phyloP scores from a whole-genome alignment of 53 echinoderm and acorn worm species.

The Mesocentrotus franciscanus region DNA sequence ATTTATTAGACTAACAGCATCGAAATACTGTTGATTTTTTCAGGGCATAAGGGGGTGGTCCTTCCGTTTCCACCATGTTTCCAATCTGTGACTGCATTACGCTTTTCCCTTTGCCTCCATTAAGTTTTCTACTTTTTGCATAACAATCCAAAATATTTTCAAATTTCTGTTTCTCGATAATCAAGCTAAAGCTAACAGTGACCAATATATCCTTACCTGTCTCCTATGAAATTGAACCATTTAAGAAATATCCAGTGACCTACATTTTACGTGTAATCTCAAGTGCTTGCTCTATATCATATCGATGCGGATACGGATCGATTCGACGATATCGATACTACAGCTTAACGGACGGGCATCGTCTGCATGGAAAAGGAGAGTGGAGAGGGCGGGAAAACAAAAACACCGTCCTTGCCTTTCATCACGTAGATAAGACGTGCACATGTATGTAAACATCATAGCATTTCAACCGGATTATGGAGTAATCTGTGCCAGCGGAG shows the following conservation, averaged over 20 bases:
- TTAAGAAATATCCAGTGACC: background rate
- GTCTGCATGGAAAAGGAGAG: background rate
- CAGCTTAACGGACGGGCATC: background rate
- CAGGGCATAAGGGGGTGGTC: too few species aligned
- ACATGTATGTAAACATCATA: slow-evolving; percentile 47
- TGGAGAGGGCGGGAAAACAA: background rate
- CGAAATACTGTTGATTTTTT: too few species aligned
- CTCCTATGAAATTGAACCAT: background rate
- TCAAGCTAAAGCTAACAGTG: background rate
- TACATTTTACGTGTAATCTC: background rate
- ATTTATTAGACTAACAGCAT: too few species aligned
- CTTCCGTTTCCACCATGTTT: too few species aligned
- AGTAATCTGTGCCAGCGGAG: slow-evolving; percentile 18
- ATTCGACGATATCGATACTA: slow-evolving; percentile 5
- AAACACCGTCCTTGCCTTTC: slow-evolving; percentile 1
- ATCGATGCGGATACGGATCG: background rate
- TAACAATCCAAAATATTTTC: background rate
- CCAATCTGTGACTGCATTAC: too few species aligned
- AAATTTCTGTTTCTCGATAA: background rate
- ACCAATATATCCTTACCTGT: background rate
- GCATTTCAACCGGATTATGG: slow-evolving; percentile 34
- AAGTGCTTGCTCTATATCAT: background rate
- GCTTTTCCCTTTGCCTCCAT: too few species aligned
- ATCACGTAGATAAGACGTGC: slow-evolving; percentile 8
- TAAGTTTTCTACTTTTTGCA: background rate